Conservation (phyloP, 2,797 vertebrate species). For the Sebastes wilsoni region DNA sequence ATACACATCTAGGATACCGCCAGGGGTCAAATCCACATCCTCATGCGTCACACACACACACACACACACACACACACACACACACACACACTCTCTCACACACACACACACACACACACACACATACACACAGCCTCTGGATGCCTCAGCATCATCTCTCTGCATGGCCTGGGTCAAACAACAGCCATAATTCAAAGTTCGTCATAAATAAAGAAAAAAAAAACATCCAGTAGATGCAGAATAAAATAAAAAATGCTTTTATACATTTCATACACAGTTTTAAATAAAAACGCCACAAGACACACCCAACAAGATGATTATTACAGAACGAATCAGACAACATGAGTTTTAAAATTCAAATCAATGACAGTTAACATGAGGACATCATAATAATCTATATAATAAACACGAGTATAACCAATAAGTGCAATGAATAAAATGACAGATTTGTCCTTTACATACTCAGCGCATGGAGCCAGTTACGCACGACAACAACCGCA, state of each 20-base stretch:
- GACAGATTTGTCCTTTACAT: not conserved
- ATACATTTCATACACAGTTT: not conserved
- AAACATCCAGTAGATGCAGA: not conserved
- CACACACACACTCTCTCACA: conserved; percentile 17
- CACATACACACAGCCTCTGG: conserved; percentile 27
- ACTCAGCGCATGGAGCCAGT: conserved; percentile 1
- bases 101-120: conserved; percentile 32
- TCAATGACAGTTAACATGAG: not conserved
- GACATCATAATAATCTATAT: not conserved
- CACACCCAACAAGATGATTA: not conserved
- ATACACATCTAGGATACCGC: conserved; percentile 69
- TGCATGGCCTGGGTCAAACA: conserved; percentile 38
- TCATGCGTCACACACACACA: conserved; percentile 36
- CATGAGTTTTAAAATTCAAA: conserved; percentile 19
- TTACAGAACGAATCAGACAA: not conserved
- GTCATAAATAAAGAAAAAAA: conserved; percentile 1
- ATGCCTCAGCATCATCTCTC: conserved; percentile 38
- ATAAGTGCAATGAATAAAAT: not conserved
- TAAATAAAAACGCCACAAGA: conserved; percentile 4
- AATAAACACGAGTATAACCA: not conserved
- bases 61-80: conserved; percentile 33
- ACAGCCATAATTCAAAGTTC: not conserved
- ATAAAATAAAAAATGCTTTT: not conserved
- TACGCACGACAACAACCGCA: not conserved
- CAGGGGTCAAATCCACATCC: conserved; percentile 78